These are phyloP conservation scores for Tipula helvola DNA, from an alignment of 2,888 invertebrate genomes.

Conservation along the genomic window DNA sequence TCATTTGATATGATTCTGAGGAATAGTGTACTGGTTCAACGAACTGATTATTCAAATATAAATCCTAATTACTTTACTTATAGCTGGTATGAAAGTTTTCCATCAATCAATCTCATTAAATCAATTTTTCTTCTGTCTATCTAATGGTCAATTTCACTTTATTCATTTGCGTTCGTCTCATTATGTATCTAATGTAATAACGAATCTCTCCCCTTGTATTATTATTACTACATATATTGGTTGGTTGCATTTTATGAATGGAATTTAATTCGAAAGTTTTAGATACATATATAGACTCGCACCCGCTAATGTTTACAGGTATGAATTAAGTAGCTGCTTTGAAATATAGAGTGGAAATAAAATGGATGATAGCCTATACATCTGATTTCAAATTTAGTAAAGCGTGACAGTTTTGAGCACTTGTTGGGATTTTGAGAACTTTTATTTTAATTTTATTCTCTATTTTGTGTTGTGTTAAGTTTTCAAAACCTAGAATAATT, in stretches of 20 bases:
- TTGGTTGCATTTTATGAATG: neutral
- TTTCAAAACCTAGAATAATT: too few species aligned
- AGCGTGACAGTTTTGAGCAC: too few species aligned
- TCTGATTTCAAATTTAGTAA: too few species aligned
- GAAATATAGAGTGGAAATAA: too few species aligned
- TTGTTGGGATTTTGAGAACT: too few species aligned
- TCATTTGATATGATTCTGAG: neutral
- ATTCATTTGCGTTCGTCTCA: neutral
- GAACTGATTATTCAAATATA: neutral
- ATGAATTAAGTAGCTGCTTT: neutral
- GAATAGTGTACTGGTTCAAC: neutral
- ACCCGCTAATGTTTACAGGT: neutral
- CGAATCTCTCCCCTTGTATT: neutral
- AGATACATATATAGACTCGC: neutral
- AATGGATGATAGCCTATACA: too few species aligned
- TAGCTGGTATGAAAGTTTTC: neutral
- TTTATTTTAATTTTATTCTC: too few species aligned
- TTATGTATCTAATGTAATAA: neutral
- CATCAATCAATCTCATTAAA: neutral
- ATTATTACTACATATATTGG: neutral
- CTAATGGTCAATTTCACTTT: neutral
- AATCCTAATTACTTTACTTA: neutral
- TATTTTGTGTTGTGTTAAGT: too few species aligned
- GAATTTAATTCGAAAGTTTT: neutral
- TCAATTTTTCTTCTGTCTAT: neutral